phyloP scores from a whole-genome alignment of 2,888 invertebrate species.

The Molanna angustata region DNA sequence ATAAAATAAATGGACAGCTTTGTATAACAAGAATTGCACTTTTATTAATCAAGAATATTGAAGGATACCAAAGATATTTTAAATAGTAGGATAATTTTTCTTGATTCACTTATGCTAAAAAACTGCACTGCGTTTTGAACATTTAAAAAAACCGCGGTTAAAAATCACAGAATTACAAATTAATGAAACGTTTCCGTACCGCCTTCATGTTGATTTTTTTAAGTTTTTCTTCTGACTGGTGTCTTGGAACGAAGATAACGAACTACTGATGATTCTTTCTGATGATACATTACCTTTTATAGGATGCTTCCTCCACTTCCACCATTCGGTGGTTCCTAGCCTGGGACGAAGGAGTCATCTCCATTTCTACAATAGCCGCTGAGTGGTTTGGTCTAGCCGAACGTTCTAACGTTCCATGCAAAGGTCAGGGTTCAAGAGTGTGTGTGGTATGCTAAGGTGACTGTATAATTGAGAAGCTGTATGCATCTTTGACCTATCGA shows the following conservation, averaged over 20 bases:
- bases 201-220: slow-evolving; percentile 21
- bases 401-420: too few species aligned
- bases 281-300: slow-evolving; percentile 16
- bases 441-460: too few species aligned
- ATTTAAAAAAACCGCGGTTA: neutral
- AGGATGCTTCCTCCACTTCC: slow-evolving; percentile 9
- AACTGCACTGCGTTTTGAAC: neutral
- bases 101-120: neutral
- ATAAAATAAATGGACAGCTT: too few species aligned
- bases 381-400: too few species aligned
- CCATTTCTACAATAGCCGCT: too few species aligned
- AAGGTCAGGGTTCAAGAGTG: too few species aligned
- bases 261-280: slow-evolving; percentile 18
- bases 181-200: slow-evolving; percentile 14
- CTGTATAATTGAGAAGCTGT: too few species aligned
- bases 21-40: too few species aligned
- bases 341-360: too few species aligned
- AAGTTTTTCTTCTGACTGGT: slow-evolving; percentile 9
- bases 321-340: slow-evolving; percentile 5
- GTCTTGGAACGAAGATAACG: slow-evolving; percentile 12
- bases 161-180: slow-evolving; percentile 2
- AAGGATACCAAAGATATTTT: too few species aligned
- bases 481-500: too few species aligned
- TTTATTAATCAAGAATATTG: too few species aligned
- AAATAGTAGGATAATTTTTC: neutral